A percentile compares a stretch with the other conserved stretches of the same genome.
Conservation (phyloP, 1,140 invertebrate species). For the Delia radicum region DNA sequence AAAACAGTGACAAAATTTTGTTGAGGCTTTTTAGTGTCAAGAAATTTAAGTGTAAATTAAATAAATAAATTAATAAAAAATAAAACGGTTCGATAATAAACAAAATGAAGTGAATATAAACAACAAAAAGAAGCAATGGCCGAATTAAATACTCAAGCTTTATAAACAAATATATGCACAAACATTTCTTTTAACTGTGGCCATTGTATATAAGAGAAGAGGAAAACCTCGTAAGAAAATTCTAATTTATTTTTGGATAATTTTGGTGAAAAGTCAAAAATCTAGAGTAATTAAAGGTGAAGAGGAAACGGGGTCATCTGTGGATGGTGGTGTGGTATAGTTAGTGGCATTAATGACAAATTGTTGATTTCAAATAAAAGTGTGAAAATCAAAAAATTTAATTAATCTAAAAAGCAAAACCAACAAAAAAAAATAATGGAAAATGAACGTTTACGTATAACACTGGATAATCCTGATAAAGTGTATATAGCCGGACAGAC, state of each 20-base stretch:
- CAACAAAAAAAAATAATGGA: slow-evolving; percentile 43
- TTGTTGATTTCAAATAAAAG: neutral
- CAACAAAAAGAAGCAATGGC: neutral
- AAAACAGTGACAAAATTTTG: neutral
- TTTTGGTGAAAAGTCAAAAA: slow-evolving; percentile 28
- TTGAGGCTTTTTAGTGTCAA: neutral
- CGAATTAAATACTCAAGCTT: neutral
- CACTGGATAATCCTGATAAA: slow-evolving; percentile 45
- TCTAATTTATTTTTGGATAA: neutral
- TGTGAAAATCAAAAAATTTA: neutral
- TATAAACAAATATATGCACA: neutral
- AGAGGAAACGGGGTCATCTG: neutral
- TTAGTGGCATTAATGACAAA: neutral
- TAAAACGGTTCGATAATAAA: neutral
- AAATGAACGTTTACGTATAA: slow-evolving; percentile 50
- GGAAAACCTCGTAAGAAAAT: neutral
- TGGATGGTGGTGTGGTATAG: neutral
- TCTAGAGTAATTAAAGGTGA: neutral
- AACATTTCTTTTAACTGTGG: neutral
- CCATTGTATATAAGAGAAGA: neutral
- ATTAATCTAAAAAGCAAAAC: neutral
- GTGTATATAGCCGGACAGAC: slow-evolving; percentile 49
- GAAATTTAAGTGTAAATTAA: neutral
- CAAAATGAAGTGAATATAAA: neutral
- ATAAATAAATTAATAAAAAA: slow-evolving; percentile 15